Evolutionary conservation across 2,797 vertebrate species (phyloP).

Genomic region (Dicrostonyx torquatus): DNA sequence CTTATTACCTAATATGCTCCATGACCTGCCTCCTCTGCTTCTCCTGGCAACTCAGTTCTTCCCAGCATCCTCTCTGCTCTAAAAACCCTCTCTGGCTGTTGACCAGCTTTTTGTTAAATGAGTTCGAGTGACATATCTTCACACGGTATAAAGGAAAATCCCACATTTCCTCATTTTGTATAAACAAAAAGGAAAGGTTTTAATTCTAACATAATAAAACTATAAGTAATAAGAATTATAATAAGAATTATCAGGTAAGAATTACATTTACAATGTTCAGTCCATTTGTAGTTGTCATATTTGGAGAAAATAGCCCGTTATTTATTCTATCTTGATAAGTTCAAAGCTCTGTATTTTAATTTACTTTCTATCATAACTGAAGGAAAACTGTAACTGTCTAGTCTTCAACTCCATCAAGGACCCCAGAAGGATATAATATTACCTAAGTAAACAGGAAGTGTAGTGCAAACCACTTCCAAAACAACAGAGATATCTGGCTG

Average conservation of each 20-base stretch:
- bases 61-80: too few relatives aligned
- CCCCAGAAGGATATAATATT: neutral
- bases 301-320: neutral
- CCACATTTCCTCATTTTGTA: neutral
- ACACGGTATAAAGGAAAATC: neutral
- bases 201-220: neutral
- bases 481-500: neutral
- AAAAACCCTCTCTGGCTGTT: neutral
- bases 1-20: too few relatives aligned
- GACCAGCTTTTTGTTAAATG: neutral
- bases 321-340: neutral
- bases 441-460: neutral
- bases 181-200: neutral
- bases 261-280: neutral
- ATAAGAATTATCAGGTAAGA: neutral
- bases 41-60: too few relatives aligned
- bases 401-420: neutral
- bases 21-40: too few relatives aligned
- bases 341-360: neutral
- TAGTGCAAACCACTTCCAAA: neutral
- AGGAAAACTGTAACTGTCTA: neutral
- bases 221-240: neutral
- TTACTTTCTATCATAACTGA: neutral
- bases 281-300: neutral
- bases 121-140: neutral